Evolutionary conservation across 1,140 invertebrate genomes (phyloP).

Genomic region (Anastatus disparis): DNA sequence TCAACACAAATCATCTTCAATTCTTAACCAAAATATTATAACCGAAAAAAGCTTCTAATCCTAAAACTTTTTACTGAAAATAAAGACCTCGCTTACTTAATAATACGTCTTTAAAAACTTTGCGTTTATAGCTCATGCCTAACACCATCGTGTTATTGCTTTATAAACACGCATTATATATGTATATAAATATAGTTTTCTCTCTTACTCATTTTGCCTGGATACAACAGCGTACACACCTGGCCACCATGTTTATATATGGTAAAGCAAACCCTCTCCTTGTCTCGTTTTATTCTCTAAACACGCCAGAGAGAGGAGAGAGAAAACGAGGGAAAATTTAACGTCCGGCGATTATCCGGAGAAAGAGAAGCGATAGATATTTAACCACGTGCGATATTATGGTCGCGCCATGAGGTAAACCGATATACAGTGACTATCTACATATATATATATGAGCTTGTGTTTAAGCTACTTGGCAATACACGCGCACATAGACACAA

Average conservation of each 20-base stretch:
- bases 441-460: slow-evolving; percentile 6
- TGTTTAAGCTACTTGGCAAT: background rate
- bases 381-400: slow-evolving; percentile 33
- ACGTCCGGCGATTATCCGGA: slow-evolving; percentile 22
- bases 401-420: slow-evolving; percentile 35
- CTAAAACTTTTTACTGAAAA: too few species aligned
- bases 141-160: background rate
- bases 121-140: background rate
- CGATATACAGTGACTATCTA: slow-evolving; percentile 18
- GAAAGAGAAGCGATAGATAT: slow-evolving; percentile 33
- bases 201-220: background rate
- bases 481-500: background rate
- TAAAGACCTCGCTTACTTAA: too few species aligned
- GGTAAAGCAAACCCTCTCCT: too few species aligned
- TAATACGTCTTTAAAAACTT: slow-evolving; percentile 7
- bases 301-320: background rate
- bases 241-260: too few species aligned
- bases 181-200: background rate
- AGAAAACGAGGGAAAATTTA: slow-evolving; percentile 34
- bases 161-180: slow-evolving; percentile 16
- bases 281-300: too few species aligned
- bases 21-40: too few species aligned
- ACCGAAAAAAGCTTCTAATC: too few species aligned
- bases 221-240: too few species aligned
- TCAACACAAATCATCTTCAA: too few species aligned